Percentiles rank a stretch among this genome's conserved stretches.
Conservation (phyloP, 2,113 vertebrate genomes). For the Pteronura brasiliensis region DNA sequence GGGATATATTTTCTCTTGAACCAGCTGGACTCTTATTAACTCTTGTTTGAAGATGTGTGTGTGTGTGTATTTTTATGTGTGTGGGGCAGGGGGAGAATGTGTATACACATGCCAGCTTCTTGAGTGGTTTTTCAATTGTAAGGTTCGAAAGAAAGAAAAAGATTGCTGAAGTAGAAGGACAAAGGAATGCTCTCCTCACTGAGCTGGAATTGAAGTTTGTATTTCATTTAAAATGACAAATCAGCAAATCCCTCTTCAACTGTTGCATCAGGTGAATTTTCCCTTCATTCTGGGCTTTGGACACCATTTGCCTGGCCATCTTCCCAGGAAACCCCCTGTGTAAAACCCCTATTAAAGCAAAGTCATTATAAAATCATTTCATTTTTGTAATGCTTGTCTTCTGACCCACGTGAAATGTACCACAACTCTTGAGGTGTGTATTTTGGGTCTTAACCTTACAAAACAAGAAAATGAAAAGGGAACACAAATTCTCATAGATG, state of each 20-base stretch:
- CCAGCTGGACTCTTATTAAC: constrained; percentile 57
- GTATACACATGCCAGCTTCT: background rate
- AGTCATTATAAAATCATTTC: constrained; percentile 51
- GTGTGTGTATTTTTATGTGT: background rate
- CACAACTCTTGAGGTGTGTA: background rate
- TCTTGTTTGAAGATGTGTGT: constrained; percentile 32
- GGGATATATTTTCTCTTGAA: constrained; percentile 41
- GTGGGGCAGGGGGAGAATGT: background rate
- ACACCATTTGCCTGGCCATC: constrained; percentile 53
- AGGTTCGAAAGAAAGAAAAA: background rate
- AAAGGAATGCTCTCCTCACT: constrained; percentile 54
- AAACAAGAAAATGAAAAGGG: constrained; percentile 37
- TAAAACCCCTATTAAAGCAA: constrained; percentile 20
- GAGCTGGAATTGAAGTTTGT: constrained; percentile 53
- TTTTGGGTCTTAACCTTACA: constrained; percentile 1
- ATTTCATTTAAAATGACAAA: constrained; percentile 67
- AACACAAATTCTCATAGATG: background rate
- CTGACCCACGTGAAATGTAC: constrained; percentile 27
- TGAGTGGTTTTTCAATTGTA: constrained; percentile 51
- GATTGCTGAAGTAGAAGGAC: constrained; percentile 46
- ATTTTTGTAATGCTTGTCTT: constrained; percentile 42
- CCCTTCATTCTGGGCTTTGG: constrained; percentile 46
- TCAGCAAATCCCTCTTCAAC: constrained; percentile 57
- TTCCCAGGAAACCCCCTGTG: constrained; percentile 50
- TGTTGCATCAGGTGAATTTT: constrained; percentile 35